Percentiles rank a stretch among this genome's conserved stretches.
Evolutionary conservation across 2,888 invertebrate genomes (phyloP).

Genomic region (Agrotis exclamationis): DNA sequence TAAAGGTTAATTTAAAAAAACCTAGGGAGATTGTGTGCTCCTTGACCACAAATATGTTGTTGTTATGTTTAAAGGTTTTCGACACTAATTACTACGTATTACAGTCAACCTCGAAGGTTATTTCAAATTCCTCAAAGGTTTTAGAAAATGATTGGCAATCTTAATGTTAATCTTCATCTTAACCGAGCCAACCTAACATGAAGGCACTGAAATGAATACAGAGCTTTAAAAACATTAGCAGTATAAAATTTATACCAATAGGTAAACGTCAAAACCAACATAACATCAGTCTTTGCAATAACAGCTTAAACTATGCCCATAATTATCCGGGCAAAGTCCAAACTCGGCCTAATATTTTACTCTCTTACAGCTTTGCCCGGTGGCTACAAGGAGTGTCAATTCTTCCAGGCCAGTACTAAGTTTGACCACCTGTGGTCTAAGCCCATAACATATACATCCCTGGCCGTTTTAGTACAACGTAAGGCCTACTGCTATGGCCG

Average conservation of each 20-base stretch:
- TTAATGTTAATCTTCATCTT: neutral
- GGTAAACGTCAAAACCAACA: neutral
- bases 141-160: neutral
- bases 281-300: neutral
- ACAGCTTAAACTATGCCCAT: neutral
- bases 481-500: conserved; percentile 22
- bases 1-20: no score
- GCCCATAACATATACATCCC: conserved; percentile 39
- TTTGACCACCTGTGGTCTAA: conserved; percentile 39
- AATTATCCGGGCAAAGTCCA: neutral
- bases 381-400: conserved; percentile 28
- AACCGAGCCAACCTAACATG: neutral
- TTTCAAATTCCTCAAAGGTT: no score
- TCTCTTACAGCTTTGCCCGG: conserved; percentile 15
- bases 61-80: neutral
- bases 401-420: conserved; percentile 18
- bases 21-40: no score
- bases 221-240: neutral
- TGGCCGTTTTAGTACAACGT: conserved; percentile 18
- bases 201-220: neutral
- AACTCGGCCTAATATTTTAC: conserved; percentile 17
- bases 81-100: neutral
- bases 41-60: no score
- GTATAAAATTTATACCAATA: neutral
- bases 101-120: neutral